Conservation (phyloP, 1,140 invertebrate species). For the Hylaeus anthracinus region DNA sequence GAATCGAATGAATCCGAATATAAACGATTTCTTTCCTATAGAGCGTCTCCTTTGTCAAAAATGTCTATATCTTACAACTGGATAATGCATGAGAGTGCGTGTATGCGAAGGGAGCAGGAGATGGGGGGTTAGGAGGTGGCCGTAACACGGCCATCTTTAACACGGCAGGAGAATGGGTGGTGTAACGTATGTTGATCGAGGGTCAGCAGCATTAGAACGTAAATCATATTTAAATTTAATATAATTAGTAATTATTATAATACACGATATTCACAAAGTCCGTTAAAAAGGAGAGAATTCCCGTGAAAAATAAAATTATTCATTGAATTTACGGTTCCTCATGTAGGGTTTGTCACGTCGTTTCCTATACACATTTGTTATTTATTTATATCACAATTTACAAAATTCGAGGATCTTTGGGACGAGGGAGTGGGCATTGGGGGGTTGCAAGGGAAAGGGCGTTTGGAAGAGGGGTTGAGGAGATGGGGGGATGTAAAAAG, state of each 20-base stretch:
- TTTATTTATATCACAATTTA: conserved; percentile 82
- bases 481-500: conserved; percentile 25
- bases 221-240: conserved; percentile 80
- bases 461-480: neutral
- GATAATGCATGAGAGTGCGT: conserved; percentile 31
- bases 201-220: conserved; percentile 73
- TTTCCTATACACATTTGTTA: conserved; percentile 78
- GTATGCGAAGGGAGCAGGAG: neutral
- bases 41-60: conserved; percentile 54
- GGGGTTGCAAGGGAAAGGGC: conserved; percentile 10
- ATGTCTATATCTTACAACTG: conserved; percentile 68
- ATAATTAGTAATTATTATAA: conserved; percentile 80
- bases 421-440: neutral
- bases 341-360: conserved; percentile 64
- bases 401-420: conserved; percentile 74
- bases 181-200: conserved; percentile 57
- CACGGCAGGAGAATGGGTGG: conserved; percentile 17
- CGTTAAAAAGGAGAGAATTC: conserved; percentile 75
- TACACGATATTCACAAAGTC: conserved; percentile 81
- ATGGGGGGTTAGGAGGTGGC: neutral
- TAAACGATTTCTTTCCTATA: conserved; percentile 55
- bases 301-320: conserved; percentile 73
- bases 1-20: conserved; percentile 33
- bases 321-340: conserved; percentile 71
- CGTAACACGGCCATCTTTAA: conserved; percentile 17